Evolutionary conservation across 2,797 vertebrate species (phyloP), one percentile per base, ranked within the genome.

Genomic region (Myripristis murdjan): DNA sequence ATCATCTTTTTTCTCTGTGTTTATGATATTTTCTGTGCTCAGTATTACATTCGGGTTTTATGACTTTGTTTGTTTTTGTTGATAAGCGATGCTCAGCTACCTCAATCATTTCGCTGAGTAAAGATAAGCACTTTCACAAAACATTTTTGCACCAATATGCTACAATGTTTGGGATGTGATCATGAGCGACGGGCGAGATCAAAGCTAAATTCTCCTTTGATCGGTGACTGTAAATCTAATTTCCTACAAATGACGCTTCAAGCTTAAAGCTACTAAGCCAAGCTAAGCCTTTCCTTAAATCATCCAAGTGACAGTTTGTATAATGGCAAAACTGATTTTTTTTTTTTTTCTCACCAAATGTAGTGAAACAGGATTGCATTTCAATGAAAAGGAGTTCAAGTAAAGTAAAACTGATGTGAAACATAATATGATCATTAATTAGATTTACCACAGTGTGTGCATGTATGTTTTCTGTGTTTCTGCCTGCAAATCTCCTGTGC

Each of bases 161-260:
- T 67, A 75, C 61, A 74, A 69, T 61, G 35, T 37, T 64, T 63
- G 23, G 33, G 57, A 64, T 57, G 73, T 51, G 67, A 82, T 70
- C 68, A 52, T 1, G 49, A 73, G 62, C 55, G 47, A 65, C 33
- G 64, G 75, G 75, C 69, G 65, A 81, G 77, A 73, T 90, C 80
- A 84, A 87, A 85, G 86, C 81, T 63, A 54, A 60, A 73, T 64
- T 75, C 26, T 24, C 63, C 81, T 88, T 88, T 86, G 75, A 85
- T 87, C 63, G 58, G 35, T 7, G 64, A 81, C 81, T 84, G 73
- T 84, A 83, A 85, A 87, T 87, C 63, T 72, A 67, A 90, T 87
- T 87, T 85, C 43, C 75, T 47, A 72, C 63, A 85, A 83, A 86
- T 81, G 70, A 73, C 11, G 57, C 70, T 84, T 18, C 5, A 23